Evolutionary conservation across 2,113 vertebrate genomes (phyloP), one percentile per base, ranked within the genome.

Genomic region (Hydrolagus affinis): DNA sequence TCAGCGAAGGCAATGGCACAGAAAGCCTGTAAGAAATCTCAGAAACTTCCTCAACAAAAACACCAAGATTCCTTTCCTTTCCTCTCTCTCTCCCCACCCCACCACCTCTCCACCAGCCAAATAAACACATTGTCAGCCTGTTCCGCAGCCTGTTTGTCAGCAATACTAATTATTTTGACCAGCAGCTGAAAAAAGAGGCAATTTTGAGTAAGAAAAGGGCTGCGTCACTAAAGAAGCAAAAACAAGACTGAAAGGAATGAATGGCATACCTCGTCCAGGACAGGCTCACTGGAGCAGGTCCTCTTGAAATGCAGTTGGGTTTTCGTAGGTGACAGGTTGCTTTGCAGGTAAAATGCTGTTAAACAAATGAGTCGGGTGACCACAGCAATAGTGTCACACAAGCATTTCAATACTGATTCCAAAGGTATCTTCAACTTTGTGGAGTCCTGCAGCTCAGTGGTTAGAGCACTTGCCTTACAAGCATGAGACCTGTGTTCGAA

Each of bases 151-250:
- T 66, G 28, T 19, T 66, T 21, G 11, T 64, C 62, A 64, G 32
- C 11, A 83, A 66, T 83, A 28, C 23, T 32, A 66, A 83, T 32
- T 66, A 66, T 19, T 32, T 83, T 11, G 32, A 66, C 64, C 62
- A 66, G 19, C 32, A 11, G 62, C 19, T 3, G 44, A 44, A 44
- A 9, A 66, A 17, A 17, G 28, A 17, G 30, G 9, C 78, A 64
- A 66, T 12, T 83, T 15, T 83, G 78, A 83, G 32, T 66, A 15
- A 23, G 21, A 32, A 9, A 83, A 66, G 21, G 60, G 30, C 77
- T 83, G 60, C 59, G 28, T 66, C 78, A 83, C 66, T 68, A 83
- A 66, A 23, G 78, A 83, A 83, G 62, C 66, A 60, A 7, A 83
- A 19, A 83, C 2, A 28, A 25, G 21, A n/a, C 4, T 2, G 3